phyloP scores from a whole-genome alignment of 2,797 vertebrate genomes.

The Siniperca scherzeri region DNA sequence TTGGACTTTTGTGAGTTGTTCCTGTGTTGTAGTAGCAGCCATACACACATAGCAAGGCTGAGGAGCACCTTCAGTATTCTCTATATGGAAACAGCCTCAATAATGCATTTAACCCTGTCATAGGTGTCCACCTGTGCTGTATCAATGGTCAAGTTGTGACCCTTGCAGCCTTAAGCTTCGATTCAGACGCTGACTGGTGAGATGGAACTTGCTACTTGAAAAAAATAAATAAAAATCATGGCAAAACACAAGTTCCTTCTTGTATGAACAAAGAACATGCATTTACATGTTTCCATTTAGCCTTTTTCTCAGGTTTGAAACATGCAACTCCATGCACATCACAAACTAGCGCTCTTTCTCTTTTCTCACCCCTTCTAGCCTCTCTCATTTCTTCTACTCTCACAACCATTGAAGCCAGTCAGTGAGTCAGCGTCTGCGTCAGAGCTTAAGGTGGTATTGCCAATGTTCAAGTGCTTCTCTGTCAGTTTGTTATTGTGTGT shows the following conservation, averaged over 20 bases:
- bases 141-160: slow-evolving; percentile 74
- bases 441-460: slow-evolving; percentile 78
- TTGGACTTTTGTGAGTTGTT: slow-evolving; percentile 82
- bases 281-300: slow-evolving; percentile 72
- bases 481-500: slow-evolving; percentile 85
- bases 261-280: slow-evolving; percentile 38
- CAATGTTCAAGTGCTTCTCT: slow-evolving; percentile 85
- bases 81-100: slow-evolving; percentile 77
- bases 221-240: not conserved
- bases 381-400: slow-evolving; percentile 19
- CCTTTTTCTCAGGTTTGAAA: slow-evolving; percentile 79
- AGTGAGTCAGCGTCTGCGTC: slow-evolving; percentile 71
- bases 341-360: slow-evolving; percentile 40
- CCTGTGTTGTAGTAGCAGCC: slow-evolving; percentile 83
- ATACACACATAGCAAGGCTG: slow-evolving; percentile 79
- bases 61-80: slow-evolving; percentile 81
- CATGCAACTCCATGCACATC: slow-evolving; percentile 67
- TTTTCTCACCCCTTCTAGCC: slow-evolving; percentile 21
- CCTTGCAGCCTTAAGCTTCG: slow-evolving; percentile 69
- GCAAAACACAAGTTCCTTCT: slow-evolving; percentile 17
- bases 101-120: slow-evolving; percentile 77
- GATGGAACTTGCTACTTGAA: slow-evolving; percentile 23
- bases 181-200: slow-evolving; percentile 72
- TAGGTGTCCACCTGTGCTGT: slow-evolving; percentile 82
- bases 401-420: slow-evolving; percentile 36